Conservation (phyloP, 2,113 vertebrate genomes). For the Chinchilla lanigera region DNA sequence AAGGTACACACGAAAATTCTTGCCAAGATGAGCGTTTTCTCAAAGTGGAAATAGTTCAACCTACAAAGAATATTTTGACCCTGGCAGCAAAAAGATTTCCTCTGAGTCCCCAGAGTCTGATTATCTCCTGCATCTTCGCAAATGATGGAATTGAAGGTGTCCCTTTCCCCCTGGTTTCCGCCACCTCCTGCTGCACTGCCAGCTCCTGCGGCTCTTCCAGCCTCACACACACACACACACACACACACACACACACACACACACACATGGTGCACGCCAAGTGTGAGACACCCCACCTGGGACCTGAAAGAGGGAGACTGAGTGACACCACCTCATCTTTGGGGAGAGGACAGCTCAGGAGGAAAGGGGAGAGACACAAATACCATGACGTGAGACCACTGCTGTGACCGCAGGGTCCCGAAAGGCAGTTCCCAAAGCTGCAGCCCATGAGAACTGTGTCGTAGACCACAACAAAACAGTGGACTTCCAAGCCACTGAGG, state of each 20-base stretch:
- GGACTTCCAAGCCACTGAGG: neutral
- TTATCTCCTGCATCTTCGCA: neutral
- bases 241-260: neutral
- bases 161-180: neutral
- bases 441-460: neutral
- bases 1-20: slow-evolving; percentile 37
- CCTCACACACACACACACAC: neutral
- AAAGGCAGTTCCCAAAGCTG: neutral
- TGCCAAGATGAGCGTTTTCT: slow-evolving; percentile 2
- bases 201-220: neutral
- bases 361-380: neutral
- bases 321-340: neutral
- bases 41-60: slow-evolving; percentile 28
- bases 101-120: neutral
- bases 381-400: neutral
- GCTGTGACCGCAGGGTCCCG: fast-evolving
- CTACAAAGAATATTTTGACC: slow-evolving; percentile 5
- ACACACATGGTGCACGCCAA: neutral
- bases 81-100: slow-evolving; percentile 5
- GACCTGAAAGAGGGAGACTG: neutral
- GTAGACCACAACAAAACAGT: neutral
- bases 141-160: neutral
- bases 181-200: neutral
- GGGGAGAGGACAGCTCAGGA: neutral
- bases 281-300: neutral